Evolutionary conservation across 2,113 vertebrate genomes (phyloP).

Genomic region (Hemibagrus wyckioides): DNA sequence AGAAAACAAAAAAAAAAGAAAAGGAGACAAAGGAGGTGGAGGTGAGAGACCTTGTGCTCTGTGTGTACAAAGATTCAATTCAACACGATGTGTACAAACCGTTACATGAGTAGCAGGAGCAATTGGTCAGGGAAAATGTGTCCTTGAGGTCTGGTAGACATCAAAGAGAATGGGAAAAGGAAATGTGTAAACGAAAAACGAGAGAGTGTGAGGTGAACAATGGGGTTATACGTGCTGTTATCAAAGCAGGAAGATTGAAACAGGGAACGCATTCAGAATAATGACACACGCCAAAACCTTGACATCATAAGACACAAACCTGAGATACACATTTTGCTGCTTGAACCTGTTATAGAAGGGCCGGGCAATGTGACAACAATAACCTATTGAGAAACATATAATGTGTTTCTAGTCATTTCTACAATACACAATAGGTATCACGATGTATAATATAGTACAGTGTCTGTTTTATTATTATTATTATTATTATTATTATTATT

Average conservation of each 20-base stretch:
- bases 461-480: not conserved
- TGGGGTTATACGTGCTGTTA: not conserved
- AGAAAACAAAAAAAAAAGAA: conserved; percentile 4
- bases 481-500: too few species aligned
- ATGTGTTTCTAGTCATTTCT: not conserved
- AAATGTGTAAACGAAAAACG: not conserved
- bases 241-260: not conserved
- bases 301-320: not conserved
- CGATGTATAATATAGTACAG: not conserved
- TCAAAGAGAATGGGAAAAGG: conserved; percentile 11
- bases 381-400: too few species aligned
- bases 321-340: not conserved
- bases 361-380: too few species aligned
- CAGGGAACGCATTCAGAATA: not conserved
- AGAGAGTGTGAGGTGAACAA: not conserved
- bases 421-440: not conserved
- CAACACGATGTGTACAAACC: conserved; percentile 23
- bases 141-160: conserved; percentile 25
- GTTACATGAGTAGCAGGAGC: conserved; percentile 10
- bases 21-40: not conserved
- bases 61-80: conserved; percentile 13
- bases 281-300: not conserved
- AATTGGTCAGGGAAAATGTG: conserved; percentile 10
- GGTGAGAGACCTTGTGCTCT: conserved; percentile 1
- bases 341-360: not conserved